Evolutionary conservation across 2,888 invertebrate species (phyloP).

Genomic region (Lumbricus terrestris): DNA sequence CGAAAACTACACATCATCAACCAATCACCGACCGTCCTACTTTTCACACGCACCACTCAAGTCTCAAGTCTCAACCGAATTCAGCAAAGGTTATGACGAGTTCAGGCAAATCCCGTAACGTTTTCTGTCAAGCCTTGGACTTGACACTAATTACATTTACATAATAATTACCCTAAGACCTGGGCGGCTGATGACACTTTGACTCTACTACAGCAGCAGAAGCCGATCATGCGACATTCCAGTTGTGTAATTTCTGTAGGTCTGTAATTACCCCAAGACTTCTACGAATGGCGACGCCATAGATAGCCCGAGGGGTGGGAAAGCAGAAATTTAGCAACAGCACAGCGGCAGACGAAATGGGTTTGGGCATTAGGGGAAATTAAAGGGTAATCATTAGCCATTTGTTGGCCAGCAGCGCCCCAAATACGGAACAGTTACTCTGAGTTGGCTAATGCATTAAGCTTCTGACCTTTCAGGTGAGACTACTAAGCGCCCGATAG

Average conservation of each 20-base stretch:
- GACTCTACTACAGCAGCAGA: not conserved
- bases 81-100: not conserved
- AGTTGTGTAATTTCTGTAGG: not conserved
- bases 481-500: not conserved
- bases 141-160: not conserved
- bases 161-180: not conserved
- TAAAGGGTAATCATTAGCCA: conserved; percentile 17
- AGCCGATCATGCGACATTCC: not conserved
- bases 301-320: conserved; percentile 3
- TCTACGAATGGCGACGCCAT: not conserved
- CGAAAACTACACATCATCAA: too few relatives aligned
- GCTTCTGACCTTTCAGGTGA: not conserved
- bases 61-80: not conserved
- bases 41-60: too few relatives aligned
- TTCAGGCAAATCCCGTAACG: not conserved
- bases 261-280: not conserved
- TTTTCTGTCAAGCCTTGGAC: not conserved
- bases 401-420: not conserved
- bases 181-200: not conserved
- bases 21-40: too few relatives aligned
- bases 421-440: not conserved
- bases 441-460: not conserved
- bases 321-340: not conserved
- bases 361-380: conserved; percentile 9
- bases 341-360: not conserved